Evolutionary conservation across 2,888 invertebrate species (phyloP), one percentile per base, ranked within the genome.

Genomic region (Epinotia ramella): DNA sequence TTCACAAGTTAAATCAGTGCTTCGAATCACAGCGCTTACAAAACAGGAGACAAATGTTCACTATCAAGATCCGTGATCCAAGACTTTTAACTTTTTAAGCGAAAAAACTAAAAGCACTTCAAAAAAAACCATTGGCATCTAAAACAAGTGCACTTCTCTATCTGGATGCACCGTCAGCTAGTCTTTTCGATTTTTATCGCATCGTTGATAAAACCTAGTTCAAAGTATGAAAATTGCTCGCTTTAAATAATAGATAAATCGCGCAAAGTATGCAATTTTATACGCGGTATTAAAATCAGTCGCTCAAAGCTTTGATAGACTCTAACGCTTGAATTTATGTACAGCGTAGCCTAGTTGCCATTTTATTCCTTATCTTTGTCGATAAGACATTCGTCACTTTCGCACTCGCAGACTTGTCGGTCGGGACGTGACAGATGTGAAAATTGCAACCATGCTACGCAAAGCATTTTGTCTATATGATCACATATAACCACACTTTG

Each of bases 141-240:
- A 79, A 80, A 77, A 78, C 80, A 81, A 84, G 81, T 83, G 82
- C 84, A 82, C 81, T 84, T 62, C 76, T 78, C 79, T 81, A 84
- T 80, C 81, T 82, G 77, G 79, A 79, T 78, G 84, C 84, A 83
- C 85, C 84, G 84, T 86, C 86, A 84, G 83, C 83, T 78, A 79
- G 83, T 80, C 78, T 81, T 82, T 81, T 79, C 77, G 83, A 83
- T 82, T 85, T 81, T 83, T 81, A 70, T 65, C 59, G 65, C 59
- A 28, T 65, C 24, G 62, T 24, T 63, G 24, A 60, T n/a, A 33
- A 53, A 53, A 11, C 18, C 28, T 12, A 9, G 53, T 2, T 24
- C 44, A 1, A 40, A 60, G 24, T 24, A 40, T 16, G 12, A 16
- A 63, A 63, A 63, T 16, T 20, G 40, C 9, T 40, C 40, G 7